phyloP scores from a whole-genome alignment of 30 jellyfish, hydroid and myxozoan species.

The Sanderia malayensis region DNA sequence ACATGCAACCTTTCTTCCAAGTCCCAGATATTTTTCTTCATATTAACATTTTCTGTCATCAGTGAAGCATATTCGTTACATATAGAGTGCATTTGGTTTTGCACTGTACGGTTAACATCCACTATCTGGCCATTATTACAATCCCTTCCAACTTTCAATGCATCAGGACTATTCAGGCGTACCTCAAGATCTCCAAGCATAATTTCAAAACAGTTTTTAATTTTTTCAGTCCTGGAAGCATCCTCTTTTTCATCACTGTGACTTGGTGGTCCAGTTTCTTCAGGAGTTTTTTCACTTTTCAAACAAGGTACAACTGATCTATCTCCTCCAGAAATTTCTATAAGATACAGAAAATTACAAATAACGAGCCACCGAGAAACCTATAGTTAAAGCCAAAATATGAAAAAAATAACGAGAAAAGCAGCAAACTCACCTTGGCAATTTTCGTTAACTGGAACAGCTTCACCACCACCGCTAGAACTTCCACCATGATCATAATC shows the following conservation, averaged over 20 bases:
- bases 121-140: background rate
- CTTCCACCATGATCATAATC: background rate
- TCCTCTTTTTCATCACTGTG: background rate
- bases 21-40: slow-evolving; percentile 37
- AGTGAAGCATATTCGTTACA: slow-evolving; percentile 26
- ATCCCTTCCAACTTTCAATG: background rate
- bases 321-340: background rate
- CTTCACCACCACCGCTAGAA: too few relatives aligned
- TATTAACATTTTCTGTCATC: slow-evolving; percentile 18
- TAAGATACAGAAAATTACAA: too few relatives aligned
- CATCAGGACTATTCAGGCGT: background rate
- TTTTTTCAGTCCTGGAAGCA: background rate
- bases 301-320: background rate
- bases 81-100: slow-evolving; percentile 9
- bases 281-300: background rate
- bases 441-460: too few relatives aligned
- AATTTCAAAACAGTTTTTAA: background rate
- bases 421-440: too few relatives aligned
- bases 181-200: slow-evolving; percentile 8
- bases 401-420: too few relatives aligned
- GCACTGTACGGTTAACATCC: background rate
- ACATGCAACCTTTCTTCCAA: slow-evolving; percentile 28
- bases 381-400: too few relatives aligned
- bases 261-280: background rate
- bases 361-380: too few relatives aligned